phyloP scores from a whole-genome alignment of 1,140 invertebrate species.

The Apolygus lucorum region DNA sequence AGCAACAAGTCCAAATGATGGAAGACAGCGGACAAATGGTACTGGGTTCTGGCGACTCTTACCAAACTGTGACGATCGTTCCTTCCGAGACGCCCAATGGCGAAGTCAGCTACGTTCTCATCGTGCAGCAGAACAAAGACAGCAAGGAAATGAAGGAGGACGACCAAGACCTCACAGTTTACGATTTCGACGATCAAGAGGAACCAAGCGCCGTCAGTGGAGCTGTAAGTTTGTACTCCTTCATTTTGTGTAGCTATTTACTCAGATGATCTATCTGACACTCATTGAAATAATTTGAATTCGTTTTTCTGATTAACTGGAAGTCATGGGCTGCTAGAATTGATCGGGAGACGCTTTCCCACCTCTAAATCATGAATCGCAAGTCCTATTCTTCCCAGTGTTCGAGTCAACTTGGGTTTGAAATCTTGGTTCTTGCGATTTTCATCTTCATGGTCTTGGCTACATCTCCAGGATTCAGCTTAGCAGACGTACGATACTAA shows the following conservation, averaged over 20 bases:
- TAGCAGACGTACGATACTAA: too few species aligned
- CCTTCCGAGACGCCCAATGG: constrained; percentile 70
- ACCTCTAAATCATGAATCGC: too few species aligned
- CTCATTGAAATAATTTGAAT: neutral
- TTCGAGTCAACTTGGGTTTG: too few species aligned
- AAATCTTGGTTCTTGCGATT: too few species aligned
- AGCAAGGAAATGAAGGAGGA: constrained; percentile 48
- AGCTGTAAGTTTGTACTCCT: constrained; percentile 21
- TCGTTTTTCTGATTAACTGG: too few species aligned
- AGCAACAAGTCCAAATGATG: constrained; percentile 21
- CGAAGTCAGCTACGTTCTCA: constrained; percentile 80
- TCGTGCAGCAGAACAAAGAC: constrained; percentile 65
- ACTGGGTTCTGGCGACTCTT: constrained; percentile 45
- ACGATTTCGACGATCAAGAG: constrained; percentile 57
- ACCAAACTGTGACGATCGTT: constrained; percentile 78
- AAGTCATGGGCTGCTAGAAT: too few species aligned
- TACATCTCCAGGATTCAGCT: too few species aligned
- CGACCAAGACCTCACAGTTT: constrained; percentile 53
- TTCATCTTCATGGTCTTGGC: too few species aligned
- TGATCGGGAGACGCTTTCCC: neutral
- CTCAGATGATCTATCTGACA: neutral
- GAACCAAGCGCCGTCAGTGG: constrained; percentile 40
- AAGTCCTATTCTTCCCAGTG: too few species aligned
- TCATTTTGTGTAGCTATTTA: neutral
- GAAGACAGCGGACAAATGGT: constrained; percentile 28